A percentile compares a stretch with the other conserved stretches of the same genome.
Evolutionary conservation across 2,113 vertebrate species (phyloP).

Genomic region (Rhizomys pruinosus): DNA sequence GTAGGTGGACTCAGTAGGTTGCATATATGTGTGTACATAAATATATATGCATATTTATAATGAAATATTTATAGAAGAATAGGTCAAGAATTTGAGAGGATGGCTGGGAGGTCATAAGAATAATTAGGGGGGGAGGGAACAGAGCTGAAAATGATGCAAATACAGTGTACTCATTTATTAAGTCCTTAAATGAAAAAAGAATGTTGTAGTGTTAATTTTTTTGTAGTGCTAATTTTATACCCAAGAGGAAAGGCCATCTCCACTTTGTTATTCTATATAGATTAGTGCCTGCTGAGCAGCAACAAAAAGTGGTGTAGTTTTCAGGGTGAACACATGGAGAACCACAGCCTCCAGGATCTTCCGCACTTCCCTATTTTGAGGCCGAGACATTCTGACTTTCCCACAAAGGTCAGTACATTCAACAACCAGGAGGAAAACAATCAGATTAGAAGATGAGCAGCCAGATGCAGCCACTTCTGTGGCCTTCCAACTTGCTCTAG

Average conservation of each 20-base stretch:
- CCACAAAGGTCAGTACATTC: neutral
- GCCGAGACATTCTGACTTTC: neutral
- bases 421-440: neutral
- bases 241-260: neutral
- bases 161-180: neutral
- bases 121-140: no score
- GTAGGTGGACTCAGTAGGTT: no score
- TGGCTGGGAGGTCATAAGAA: no score
- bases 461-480: neutral
- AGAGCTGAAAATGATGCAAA: no score
- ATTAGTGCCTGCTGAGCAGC: neutral
- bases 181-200: no score
- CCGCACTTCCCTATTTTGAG: neutral
- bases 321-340: neutral
- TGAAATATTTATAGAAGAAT: no score
- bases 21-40: no score
- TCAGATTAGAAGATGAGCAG: neutral
- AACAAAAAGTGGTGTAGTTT: neutral
- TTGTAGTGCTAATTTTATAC: constrained; percentile 28
- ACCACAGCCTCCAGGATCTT: neutral
- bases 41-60: no score
- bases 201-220: constrained; percentile 40
- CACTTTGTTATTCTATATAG: neutral
- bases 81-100: no score
- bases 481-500: neutral